A percentile compares a stretch with the other conserved stretches of the same genome.
phyloP scores from a whole-genome alignment of 2,113 vertebrate species.

The Scartelaos histophorus region DNA sequence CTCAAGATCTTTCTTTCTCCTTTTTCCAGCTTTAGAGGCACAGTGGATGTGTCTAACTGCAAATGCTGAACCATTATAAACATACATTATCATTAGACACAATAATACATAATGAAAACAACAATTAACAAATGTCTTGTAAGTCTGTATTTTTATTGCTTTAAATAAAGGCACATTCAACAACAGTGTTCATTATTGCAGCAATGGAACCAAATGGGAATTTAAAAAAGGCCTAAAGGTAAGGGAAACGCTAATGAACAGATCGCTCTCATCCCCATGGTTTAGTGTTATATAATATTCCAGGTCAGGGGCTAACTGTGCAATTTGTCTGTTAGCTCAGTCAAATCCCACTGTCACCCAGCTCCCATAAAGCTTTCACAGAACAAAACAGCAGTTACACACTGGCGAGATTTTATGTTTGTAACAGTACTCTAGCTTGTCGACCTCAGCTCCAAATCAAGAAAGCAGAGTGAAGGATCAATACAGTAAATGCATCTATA shows the following conservation, averaged over 20 bases:
- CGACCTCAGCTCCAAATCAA: no score
- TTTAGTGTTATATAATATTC: conserved; percentile 22
- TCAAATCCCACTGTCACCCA: conserved; percentile 19
- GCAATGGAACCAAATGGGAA: conserved; percentile 6
- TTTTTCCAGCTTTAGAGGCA: not conserved
- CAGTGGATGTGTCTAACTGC: no score
- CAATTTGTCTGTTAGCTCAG: conserved; percentile 14
- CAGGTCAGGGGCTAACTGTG: conserved; percentile 29
- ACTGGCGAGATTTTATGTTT: not conserved
- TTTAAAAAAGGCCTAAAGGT: conserved; percentile 8
- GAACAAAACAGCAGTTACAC: not conserved
- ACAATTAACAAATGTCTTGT: not conserved
- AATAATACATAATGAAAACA: no score
- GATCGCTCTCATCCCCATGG: conserved; percentile 6
- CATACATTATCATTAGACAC: no score
- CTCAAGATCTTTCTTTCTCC: not conserved
- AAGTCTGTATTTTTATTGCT: not conserved
- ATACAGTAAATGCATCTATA: no score
- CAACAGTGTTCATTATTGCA: conserved; percentile 4
- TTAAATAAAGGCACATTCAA: not conserved
- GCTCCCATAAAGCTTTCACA: conserved; percentile 5
- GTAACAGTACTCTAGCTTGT: not conserved
- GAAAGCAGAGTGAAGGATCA: no score
- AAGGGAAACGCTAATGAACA: conserved; percentile 22
- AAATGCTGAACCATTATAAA: no score